Percentiles rank a stretch among this genome's conserved stretches.
phyloP scores from a whole-genome alignment of 2,113 vertebrate species.

The Sphyrna mokarran region DNA sequence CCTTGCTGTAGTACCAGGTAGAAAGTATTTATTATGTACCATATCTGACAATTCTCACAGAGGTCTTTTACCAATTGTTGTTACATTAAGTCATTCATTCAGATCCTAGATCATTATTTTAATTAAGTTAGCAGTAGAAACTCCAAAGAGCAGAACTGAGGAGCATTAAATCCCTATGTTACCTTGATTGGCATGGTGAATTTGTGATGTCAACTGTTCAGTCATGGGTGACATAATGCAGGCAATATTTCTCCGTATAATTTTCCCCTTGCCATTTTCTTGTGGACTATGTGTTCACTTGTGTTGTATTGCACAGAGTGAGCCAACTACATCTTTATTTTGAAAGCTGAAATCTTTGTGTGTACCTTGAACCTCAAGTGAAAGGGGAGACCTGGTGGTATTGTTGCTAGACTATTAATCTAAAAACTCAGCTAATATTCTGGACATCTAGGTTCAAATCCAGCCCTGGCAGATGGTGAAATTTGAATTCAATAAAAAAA shows the following conservation, averaged over 20 bases:
- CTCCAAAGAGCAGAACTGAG: not conserved
- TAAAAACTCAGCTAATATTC: too few relatives aligned
- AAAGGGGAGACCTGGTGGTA: too few relatives aligned
- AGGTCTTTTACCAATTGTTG: not conserved
- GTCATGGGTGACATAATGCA: not conserved
- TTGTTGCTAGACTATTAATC: too few relatives aligned
- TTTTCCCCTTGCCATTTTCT: not conserved
- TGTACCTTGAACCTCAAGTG: too few relatives aligned
- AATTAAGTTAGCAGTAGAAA: not conserved
- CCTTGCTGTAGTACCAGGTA: not conserved
- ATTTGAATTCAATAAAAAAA: too few relatives aligned
- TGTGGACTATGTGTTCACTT: not conserved
- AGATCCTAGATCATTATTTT: not conserved
- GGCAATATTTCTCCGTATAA: not conserved
- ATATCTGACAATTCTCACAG: not conserved
- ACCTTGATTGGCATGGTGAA: not conserved
- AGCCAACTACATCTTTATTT: not conserved
- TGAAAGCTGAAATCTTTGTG: not conserved
- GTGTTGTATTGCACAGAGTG: not conserved
- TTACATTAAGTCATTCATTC: not conserved
- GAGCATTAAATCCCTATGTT: not conserved
- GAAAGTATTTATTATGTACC: not conserved
- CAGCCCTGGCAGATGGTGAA: too few relatives aligned
- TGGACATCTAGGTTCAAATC: too few relatives aligned
- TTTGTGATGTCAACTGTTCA: not conserved